A percentile compares a stretch with the other conserved stretches of the same genome.
Conservation (phyloP, 2,888 invertebrate genomes). For the Pseudanteris insignis region DNA sequence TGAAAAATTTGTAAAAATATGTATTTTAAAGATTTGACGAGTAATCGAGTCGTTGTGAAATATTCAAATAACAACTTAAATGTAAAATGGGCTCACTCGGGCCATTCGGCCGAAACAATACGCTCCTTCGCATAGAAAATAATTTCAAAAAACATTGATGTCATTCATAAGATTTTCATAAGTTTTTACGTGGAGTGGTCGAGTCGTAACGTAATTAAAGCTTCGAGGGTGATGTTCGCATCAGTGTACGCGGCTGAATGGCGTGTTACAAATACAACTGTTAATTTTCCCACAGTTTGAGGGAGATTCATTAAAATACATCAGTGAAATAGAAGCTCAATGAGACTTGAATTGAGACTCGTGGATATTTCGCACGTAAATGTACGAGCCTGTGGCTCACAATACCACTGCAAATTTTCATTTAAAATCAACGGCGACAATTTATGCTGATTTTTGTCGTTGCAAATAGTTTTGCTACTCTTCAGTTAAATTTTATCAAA, state of each 20-base stretch:
- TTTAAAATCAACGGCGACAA: constrained; percentile 18
- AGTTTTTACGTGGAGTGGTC: constrained; percentile 28
- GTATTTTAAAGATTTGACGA: too few relatives aligned
- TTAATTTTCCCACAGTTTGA: constrained; percentile 27
- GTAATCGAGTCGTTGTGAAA: too few relatives aligned
- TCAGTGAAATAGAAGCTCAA: constrained; percentile 23
- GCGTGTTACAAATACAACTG: constrained; percentile 37
- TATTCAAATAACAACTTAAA: too few relatives aligned
- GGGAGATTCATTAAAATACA: constrained; percentile 34
- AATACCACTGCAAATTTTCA: constrained; percentile 12
- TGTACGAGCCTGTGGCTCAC: constrained; percentile 26
- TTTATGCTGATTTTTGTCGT: constrained; percentile 24
- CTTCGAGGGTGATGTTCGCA: constrained; percentile 3
- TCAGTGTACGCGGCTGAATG: constrained; percentile 13
- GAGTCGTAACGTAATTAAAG: constrained; percentile 37
- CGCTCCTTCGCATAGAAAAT: constrained; percentile 12
- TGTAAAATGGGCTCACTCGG: neutral
- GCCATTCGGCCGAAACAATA: constrained; percentile 12
- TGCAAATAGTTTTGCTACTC: too few relatives aligned
- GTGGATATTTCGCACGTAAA: constrained; percentile 16
- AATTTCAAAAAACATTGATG: constrained; percentile 23
- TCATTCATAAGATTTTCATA: constrained; percentile 31
- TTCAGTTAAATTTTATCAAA: too few relatives aligned
- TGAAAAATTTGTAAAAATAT: too few relatives aligned
- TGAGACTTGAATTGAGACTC: constrained; percentile 16